Conservation (phyloP, 2,888 invertebrate genomes). For the Sminthurinus aureus region DNA sequence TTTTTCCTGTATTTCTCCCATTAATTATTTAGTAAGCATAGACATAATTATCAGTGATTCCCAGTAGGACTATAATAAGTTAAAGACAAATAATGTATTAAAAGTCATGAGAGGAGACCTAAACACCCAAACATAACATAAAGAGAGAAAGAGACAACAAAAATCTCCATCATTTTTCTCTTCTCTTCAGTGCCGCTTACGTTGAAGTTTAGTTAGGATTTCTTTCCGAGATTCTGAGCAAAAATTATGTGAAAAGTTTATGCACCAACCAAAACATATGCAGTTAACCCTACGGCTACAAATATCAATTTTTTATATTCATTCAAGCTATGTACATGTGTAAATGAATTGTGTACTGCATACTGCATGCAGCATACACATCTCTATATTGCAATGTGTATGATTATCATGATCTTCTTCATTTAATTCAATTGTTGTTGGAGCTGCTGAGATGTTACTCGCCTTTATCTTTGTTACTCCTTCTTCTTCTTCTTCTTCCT, state of each 20-base stretch:
- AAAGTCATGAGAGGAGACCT: background rate
- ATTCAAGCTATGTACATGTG: background rate
- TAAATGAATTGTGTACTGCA: no score
- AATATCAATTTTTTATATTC: slow-evolving; percentile 19
- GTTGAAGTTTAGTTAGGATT: background rate
- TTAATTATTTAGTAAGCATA: background rate
- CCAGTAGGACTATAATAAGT: background rate
- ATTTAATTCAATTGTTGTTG: slow-evolving; percentile 10
- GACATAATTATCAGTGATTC: background rate
- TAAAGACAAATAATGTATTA: background rate
- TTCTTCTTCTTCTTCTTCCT: background rate
- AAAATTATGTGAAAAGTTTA: background rate
- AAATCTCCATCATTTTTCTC: background rate
- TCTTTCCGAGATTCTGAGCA: background rate
- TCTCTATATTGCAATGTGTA: background rate
- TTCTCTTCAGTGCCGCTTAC: background rate
- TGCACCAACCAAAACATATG: slow-evolving; percentile 19
- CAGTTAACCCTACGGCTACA: slow-evolving; percentile 25
- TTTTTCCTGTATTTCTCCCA: background rate
- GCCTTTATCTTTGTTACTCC: background rate
- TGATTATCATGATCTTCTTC: background rate
- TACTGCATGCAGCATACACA: background rate
- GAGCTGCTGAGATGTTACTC: background rate
- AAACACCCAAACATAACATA: background rate
- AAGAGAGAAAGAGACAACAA: background rate